Base-by-base conservation (phyloP, 2,888 invertebrate genomes). In the Reticulitermes lucifugus region DNA sequence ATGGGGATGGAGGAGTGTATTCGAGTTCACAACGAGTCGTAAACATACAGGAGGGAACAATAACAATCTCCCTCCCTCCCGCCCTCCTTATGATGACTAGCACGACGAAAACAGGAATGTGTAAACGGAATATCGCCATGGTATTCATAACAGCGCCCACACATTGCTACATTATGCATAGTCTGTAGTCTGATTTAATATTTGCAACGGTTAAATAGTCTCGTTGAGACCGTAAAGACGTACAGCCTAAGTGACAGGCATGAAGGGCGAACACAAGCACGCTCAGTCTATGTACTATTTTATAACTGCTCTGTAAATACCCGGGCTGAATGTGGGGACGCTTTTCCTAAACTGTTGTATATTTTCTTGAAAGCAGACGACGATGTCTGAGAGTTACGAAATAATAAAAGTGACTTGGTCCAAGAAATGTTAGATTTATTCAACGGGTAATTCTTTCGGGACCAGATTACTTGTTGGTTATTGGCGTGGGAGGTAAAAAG, bases 11-110 rank as follows among this genome's bases (percentile, higher is more conserved):
- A 18, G 55, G 65, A 25, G 65, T n/a, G 65, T 65, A 12, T 65
- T 65, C 65, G 65, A n/a, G 65, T 65, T 65, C n/a, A 65, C 25
- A 65, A 12, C 65, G 25, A 65, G 65, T 65, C 65, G 65, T 65
- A 65, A 65, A 65, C 65, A 65, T 12, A 65, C 65, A 25, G 25
- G 25, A 1, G 14, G 60, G 21, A 60, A 21, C 60, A 60, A 65
- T 65, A 65, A 65, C 65, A 65, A 65, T n/a, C 65, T 65, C 65
- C 12, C 65, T 18, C 55, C 5, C 25, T 65, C 65, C 1, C 65
- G 0, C 55, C 5, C 65, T 5, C 65, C n/a, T 25, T n/a, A 25
- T 65, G 12, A n/a, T n/a, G 65, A 65, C 65, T 6, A 25, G 6
- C n/a, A 12, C 12, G 46, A 46, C 46, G 35, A 35, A 35, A 35